phyloP scores from a whole-genome alignment of 2,888 invertebrate genomes.

The Rhopalosiphum nymphaeae region DNA sequence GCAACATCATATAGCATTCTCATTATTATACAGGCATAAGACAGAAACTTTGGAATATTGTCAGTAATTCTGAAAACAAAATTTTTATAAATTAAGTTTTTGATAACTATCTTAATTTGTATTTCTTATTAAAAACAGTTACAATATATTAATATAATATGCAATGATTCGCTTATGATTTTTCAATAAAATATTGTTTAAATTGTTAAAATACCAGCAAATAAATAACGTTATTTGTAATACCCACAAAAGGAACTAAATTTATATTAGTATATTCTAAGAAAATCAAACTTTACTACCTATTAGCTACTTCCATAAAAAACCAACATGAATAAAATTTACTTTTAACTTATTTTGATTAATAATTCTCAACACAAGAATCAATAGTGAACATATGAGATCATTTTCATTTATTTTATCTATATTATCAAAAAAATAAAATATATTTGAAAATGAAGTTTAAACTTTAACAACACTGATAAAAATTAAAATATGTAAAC shows the following conservation, averaged over 20 bases:
- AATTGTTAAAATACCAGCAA: conserved; percentile 1
- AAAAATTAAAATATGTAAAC: background rate
- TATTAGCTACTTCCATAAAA: conserved; percentile 30
- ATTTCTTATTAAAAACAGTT: background rate
- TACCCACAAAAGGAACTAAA: conserved; percentile 14
- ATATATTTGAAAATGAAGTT: conserved; percentile 4
- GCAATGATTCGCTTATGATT: background rate
- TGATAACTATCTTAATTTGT: background rate
- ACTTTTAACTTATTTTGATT: conserved; percentile 35
- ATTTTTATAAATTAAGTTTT: background rate
- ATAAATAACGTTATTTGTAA: background rate
- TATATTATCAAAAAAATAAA: conserved; percentile 27
- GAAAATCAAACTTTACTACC: conserved; percentile 6
- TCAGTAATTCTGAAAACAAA: conserved; percentile 75
- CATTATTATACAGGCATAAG: conserved; percentile 87
- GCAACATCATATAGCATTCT: conserved; percentile 95
- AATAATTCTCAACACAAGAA: conserved; percentile 17
- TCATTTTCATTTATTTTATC: conserved; percentile 27
- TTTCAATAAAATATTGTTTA: background rate
- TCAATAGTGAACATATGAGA: conserved; percentile 22
- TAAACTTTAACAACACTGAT: background rate
- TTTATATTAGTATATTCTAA: conserved; percentile 38
- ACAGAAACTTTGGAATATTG: conserved; percentile 82
- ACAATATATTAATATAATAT: background rate
- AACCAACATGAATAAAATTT: conserved; percentile 31